A percentile compares a stretch with the other conserved stretches of the same genome.
These are phyloP conservation scores for Hyphantria cunea DNA, from an alignment of 1,140 invertebrate species.

Conservation along the genomic window DNA sequence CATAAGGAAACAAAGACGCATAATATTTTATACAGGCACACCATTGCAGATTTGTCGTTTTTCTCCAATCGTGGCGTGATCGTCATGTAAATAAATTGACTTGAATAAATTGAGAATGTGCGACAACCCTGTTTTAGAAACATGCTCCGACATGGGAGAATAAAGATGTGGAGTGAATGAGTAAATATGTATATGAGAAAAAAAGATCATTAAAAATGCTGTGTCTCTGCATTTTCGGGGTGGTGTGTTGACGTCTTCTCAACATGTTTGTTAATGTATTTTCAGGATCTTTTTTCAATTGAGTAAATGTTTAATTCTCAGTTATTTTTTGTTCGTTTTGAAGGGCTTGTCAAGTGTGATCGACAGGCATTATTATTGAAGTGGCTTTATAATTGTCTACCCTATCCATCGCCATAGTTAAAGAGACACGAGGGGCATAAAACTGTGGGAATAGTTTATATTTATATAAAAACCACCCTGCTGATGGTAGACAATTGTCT, in stretches of 20 bases:
- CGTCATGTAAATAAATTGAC: constrained; percentile 20
- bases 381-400: not conserved
- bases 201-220: constrained; percentile 42
- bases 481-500: too few species aligned
- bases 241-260: constrained; percentile 23
- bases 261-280: constrained; percentile 15
- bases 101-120: too few species aligned
- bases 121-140: constrained; percentile 29
- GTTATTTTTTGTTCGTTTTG: not conserved
- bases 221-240: constrained; percentile 25
- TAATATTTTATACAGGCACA: too few species aligned
- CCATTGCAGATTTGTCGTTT: not conserved
- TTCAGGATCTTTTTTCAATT: constrained; percentile 3
- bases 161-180: constrained; percentile 47
- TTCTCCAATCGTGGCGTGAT: not conserved
- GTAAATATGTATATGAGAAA: constrained; percentile 42
- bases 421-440: not conserved
- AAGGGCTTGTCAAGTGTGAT: not conserved
- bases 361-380: not conserved
- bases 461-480: too few species aligned
- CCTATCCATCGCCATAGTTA: not conserved
- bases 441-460: not conserved
- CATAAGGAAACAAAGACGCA: too few species aligned
- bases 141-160: constrained; percentile 49
- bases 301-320: constrained; percentile 7